phyloP scores from a whole-genome alignment of 2,113 vertebrate genomes.

The Malaclemys terrapin region DNA sequence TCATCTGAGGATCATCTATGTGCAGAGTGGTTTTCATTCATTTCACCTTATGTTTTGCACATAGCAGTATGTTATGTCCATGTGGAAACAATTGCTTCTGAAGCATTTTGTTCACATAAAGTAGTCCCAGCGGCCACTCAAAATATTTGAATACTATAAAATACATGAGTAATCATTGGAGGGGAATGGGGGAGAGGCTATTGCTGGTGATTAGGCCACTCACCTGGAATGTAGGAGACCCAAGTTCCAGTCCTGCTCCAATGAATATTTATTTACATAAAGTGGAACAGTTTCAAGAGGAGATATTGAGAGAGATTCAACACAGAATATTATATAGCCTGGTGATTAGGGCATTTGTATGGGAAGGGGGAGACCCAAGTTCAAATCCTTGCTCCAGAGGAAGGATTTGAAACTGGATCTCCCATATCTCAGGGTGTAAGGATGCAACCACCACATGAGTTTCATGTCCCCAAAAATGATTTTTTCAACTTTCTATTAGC shows the following conservation, averaged over 20 bases:
- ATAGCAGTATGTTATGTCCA: not conserved
- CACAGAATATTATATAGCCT: not conserved
- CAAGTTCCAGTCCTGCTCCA: not conserved
- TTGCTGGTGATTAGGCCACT: not conserved
- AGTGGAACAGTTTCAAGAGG: not conserved
- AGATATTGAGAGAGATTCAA: not conserved
- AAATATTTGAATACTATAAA: not conserved
- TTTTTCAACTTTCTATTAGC: not conserved
- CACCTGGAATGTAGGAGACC: not conserved
- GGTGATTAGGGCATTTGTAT: not conserved
- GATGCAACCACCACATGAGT: not conserved
- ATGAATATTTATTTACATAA: not conserved
- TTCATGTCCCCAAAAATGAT: not conserved
- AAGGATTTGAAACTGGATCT: not conserved
- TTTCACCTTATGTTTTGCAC: accelerated
- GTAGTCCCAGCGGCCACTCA: not conserved
- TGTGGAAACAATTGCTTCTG: not conserved
- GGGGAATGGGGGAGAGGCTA: too few species aligned
- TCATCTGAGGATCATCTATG: not conserved
- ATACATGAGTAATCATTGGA: not conserved
- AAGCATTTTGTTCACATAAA: not conserved
- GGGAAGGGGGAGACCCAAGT: not conserved
- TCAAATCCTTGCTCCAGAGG: not conserved
- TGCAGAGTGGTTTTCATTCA: not conserved
- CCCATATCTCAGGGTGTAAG: not conserved